Evolutionary conservation across 2,797 vertebrate genomes (phyloP).

Genomic region (Zenarchopterus dispar): DNA sequence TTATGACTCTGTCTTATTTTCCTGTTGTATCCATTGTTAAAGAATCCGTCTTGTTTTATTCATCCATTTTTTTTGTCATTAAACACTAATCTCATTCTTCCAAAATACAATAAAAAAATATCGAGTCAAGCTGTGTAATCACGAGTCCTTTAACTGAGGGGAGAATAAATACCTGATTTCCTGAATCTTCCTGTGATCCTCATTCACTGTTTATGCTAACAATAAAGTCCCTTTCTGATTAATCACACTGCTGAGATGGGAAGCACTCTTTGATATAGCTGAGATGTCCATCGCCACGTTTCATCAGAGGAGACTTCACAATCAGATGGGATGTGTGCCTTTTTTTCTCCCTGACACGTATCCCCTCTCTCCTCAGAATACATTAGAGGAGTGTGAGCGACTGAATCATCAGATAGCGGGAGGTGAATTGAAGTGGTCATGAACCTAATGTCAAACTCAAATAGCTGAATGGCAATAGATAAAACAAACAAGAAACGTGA

Average conservation of each 20-base stretch:
- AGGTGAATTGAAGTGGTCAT: constrained; percentile 79
- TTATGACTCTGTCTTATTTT: constrained; percentile 45
- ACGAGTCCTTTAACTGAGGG: constrained; percentile 44
- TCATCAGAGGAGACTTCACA: constrained; percentile 69
- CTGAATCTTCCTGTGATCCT: constrained; percentile 45
- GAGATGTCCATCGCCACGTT: constrained; percentile 60
- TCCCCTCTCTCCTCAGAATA: constrained; percentile 65
- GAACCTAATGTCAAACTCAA: constrained; percentile 78
- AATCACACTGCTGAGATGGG: constrained; percentile 57
- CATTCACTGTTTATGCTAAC: constrained; percentile 56
- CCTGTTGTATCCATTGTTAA: constrained; percentile 28
- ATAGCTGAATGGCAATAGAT: constrained; percentile 78
- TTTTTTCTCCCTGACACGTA: constrained; percentile 39
- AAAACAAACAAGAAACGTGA: constrained; percentile 76
- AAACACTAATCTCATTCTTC: not conserved
- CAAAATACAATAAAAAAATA: not conserved
- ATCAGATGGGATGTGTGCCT: constrained; percentile 73
- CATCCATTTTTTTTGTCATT: not conserved
- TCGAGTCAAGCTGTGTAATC: constrained; percentile 7
- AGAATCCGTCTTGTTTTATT: constrained; percentile 12
- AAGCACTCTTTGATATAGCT: constrained; percentile 66
- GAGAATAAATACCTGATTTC: constrained; percentile 53
- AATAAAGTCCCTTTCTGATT: constrained; percentile 64
- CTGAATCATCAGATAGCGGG: constrained; percentile 75
- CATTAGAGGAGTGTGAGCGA: constrained; percentile 74